Conservation (phyloP, 2,797 vertebrate genomes). For the Melanitta fusca region DNA sequence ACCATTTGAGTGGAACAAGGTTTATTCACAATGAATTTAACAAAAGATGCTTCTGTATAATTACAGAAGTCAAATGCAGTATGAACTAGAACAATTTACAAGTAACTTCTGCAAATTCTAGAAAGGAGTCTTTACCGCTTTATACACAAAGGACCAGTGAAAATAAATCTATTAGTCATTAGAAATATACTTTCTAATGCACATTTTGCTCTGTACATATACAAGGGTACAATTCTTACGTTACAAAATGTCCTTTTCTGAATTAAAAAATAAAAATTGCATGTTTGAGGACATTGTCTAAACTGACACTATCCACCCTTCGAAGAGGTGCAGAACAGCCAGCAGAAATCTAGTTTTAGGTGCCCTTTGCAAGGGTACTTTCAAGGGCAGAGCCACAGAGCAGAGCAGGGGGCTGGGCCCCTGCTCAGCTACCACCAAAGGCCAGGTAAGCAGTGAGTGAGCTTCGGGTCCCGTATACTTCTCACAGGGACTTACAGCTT, state of each 20-base stretch:
- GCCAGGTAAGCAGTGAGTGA: accelerated
- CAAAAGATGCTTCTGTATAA: constrained; percentile 43
- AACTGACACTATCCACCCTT: background rate
- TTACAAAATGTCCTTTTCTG: background rate
- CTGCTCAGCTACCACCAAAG: accelerated
- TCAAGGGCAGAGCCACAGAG: background rate
- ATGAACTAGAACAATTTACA: background rate
- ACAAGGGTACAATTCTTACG: background rate
- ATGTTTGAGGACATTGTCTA: background rate
- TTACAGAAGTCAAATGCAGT: background rate
- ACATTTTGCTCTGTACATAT: background rate
- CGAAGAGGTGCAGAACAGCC: background rate
- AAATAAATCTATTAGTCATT: background rate
- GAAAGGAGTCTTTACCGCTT: background rate
- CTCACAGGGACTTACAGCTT: background rate
- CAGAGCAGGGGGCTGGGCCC: background rate
- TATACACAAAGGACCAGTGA: background rate
- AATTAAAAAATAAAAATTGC: background rate
- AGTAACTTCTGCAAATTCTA: background rate
- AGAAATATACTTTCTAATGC: background rate
- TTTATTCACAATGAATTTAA: background rate
- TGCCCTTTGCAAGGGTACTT: background rate
- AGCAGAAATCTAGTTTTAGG: background rate
- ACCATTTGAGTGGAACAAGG: background rate
- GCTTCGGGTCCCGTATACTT: background rate